Evolutionary conservation across 2,888 invertebrate genomes (phyloP).

Genomic region (Deroplatys truncata): DNA sequence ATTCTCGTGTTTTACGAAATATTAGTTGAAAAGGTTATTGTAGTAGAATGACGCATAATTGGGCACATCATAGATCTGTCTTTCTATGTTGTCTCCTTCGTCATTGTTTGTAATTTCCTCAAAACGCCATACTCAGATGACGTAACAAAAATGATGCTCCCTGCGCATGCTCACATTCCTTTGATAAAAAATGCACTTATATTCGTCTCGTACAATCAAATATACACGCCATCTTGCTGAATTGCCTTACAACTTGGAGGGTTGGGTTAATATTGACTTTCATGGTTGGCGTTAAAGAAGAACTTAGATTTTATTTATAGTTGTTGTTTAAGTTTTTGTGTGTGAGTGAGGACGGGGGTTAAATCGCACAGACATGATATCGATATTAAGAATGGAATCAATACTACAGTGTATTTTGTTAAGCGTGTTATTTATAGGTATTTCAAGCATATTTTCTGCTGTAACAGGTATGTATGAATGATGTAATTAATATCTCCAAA

Average conservation of each 20-base stretch:
- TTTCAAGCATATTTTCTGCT: constrained; percentile 17
- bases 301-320: background rate
- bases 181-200: constrained; percentile 13
- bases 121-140: background rate
- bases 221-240: constrained; percentile 14
- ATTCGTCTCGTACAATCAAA: constrained; percentile 11
- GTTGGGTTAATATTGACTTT: constrained; percentile 6
- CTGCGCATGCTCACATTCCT: constrained; percentile 13
- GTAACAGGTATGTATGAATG: background rate
- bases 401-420: constrained; percentile 16
- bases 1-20: no score
- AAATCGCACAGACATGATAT: constrained; percentile 1
- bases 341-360: background rate
- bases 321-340: constrained; percentile 14
- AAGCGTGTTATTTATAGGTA: constrained; percentile 22
- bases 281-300: constrained; percentile 10
- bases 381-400: constrained; percentile 17
- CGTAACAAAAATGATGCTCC: background rate
- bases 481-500: background rate
- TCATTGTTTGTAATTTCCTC: background rate
- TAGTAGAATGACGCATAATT: no score
- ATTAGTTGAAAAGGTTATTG: no score
- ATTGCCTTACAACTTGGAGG: constrained; percentile 9
- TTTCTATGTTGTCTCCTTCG: background rate
- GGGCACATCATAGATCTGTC: no score